Evolutionary conservation across 2,797 vertebrate species (phyloP), one percentile per base, ranked within the genome.

Genomic region (Galagoides demidoff): DNA sequence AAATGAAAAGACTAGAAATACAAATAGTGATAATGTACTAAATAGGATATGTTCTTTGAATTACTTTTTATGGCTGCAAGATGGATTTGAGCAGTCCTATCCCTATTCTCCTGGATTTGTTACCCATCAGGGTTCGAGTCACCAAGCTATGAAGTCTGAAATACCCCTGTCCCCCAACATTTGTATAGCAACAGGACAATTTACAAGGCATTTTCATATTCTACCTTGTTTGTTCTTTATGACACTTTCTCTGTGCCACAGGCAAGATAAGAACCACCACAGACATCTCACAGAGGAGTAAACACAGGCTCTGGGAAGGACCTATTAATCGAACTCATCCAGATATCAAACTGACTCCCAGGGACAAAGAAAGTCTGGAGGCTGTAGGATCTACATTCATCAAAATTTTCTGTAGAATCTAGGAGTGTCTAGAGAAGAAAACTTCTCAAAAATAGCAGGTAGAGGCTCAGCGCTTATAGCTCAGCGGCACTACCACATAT

Each of bases 1-100:
- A 92, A 95, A 49, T 57, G 77, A 91, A 96, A 96, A 29, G 29
- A 61, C n/a, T 8, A 90, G 39, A 92, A 85, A 78, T 43, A 81
- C 27, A 92, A 95, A 92, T 70, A 89, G 68, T n/a, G 59, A 79
- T 70, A 39, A 87, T 63, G 13, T 63, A n/a, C 31, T 95, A n/a
- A 68, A 34, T 23, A 71, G 73, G 16, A 57, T 39, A n/a, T 34
- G 14, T 61, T 92, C 88, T 93, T 85, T 43, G 23, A 61, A 78
- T 70, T 49, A 31, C 68, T 63, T 95, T 68, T 73, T n/a, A 57
- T 37, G 61, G 77, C 27, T 3, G 39, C 61, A 84, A 71, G 64
- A 49, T 76, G 76, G 63, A 89, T 31, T 90, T n/a, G 22, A 94
- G 49, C 25, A 79, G 68, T 45, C 20, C 31, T 76, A 49, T 10